Conservation (phyloP, 2,888 invertebrate genomes). For the Apotomis turbidana region DNA sequence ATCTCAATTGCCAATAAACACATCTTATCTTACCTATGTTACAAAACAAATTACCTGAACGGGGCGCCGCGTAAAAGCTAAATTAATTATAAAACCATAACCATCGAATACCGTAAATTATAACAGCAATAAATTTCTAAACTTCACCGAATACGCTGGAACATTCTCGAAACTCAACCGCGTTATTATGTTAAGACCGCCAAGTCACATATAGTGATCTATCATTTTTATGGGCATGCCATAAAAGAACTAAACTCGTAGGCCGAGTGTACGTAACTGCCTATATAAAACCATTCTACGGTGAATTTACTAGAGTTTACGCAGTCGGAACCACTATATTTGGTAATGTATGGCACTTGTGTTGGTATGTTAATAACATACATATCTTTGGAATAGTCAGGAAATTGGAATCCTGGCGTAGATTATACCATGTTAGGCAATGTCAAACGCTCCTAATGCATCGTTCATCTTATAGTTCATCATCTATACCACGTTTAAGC, state of each 20-base stretch:
- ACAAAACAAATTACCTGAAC: not conserved
- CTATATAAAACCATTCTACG: slow-evolving; percentile 75
- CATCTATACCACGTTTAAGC: no score
- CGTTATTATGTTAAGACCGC: slow-evolving; percentile 54
- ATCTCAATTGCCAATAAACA: not conserved
- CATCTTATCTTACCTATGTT: not conserved
- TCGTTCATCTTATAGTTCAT: no score
- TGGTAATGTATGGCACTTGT: slow-evolving; percentile 53
- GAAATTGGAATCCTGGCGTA: not conserved
- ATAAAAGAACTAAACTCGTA: slow-evolving; percentile 74
- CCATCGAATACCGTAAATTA: slow-evolving; percentile 5
- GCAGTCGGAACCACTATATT: slow-evolving; percentile 64
- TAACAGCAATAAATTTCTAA: slow-evolving; percentile 6
- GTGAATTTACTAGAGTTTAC: slow-evolving; percentile 69
- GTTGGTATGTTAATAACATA: slow-evolving; percentile 26
- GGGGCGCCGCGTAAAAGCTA: not conserved
- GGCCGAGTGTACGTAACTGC: slow-evolving; percentile 79
- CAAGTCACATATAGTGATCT: slow-evolving; percentile 64
- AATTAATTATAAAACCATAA: slow-evolving; percentile 4
- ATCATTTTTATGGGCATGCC: slow-evolving; percentile 79
- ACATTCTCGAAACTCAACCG: slow-evolving; percentile 26
- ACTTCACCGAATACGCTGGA: slow-evolving; percentile 17
- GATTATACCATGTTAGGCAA: not conserved
- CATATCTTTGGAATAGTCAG: not conserved
- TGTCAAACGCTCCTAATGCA: no score